Percentiles rank a stretch among this genome's conserved stretches.
These are phyloP conservation scores for Drosophila falleni DNA, from an alignment of 2,888 invertebrate species.

Conservation along the genomic window DNA sequence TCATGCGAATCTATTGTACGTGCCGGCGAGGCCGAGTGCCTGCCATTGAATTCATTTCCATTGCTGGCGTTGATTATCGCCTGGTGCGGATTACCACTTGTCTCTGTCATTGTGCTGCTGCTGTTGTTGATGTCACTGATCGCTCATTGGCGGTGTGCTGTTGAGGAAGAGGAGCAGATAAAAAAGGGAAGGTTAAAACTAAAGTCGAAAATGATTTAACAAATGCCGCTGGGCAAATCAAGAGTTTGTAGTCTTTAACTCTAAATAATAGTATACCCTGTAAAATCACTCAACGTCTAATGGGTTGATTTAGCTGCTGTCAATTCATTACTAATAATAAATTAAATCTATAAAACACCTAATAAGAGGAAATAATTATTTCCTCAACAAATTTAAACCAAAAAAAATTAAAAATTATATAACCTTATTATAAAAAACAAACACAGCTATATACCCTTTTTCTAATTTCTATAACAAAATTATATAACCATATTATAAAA, in stretches of 20 bases:
- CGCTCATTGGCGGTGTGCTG: slow-evolving; percentile 49
- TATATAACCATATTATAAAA: too few species aligned
- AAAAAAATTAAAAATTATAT: too few species aligned
- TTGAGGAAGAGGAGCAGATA: neutral
- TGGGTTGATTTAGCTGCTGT: too few species aligned
- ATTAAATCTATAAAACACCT: neutral
- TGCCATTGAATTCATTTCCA: slow-evolving; percentile 58
- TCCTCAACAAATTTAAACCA: neutral
- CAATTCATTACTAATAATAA: neutral
- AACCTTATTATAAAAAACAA: too few species aligned
- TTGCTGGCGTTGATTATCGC: slow-evolving; percentile 23
- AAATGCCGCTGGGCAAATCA: slow-evolving; percentile 22
- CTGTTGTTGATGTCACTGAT: slow-evolving; percentile 46
- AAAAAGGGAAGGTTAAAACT: slow-evolving; percentile 1
- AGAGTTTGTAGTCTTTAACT: slow-evolving; percentile 27
- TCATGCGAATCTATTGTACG: slow-evolving; percentile 84
- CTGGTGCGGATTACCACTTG: slow-evolving; percentile 31
- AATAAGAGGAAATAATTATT: neutral
- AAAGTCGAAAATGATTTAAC: slow-evolving; percentile 25
- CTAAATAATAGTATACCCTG: slow-evolving; percentile 8
- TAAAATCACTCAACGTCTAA: neutral
- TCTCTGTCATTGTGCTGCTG: slow-evolving; percentile 53
- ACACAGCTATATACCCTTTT: too few species aligned
- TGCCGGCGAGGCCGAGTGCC: slow-evolving; percentile 84
- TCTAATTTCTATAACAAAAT: too few species aligned